Conservation (phyloP, 2,113 vertebrate species). For the Dolichotis patagonum region DNA sequence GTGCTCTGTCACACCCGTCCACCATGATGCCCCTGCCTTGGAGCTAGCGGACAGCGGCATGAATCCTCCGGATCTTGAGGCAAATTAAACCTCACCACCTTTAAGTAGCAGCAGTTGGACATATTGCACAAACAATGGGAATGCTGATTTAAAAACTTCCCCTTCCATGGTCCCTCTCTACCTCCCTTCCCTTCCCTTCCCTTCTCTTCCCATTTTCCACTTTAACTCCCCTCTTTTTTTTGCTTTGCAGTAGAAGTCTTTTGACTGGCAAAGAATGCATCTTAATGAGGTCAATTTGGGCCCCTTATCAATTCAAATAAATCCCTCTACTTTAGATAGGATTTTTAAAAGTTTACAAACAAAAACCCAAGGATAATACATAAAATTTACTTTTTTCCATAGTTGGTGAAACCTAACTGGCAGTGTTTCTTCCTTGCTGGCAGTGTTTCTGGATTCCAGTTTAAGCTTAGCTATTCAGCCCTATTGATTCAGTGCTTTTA, state of each 20-base stretch:
- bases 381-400: slow-evolving; percentile 6
- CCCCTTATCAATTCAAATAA: slow-evolving; percentile 30
- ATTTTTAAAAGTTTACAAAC: slow-evolving; percentile 51
- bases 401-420: neutral
- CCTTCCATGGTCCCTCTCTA: neutral
- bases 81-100: neutral
- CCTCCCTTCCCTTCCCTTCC: neutral
- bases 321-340: neutral
- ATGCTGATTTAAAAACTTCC: neutral
- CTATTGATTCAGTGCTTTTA: slow-evolving; percentile 21
- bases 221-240: neutral
- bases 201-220: neutral
- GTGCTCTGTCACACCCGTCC: neutral
- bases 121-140: neutral
- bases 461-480: slow-evolving; percentile 12
- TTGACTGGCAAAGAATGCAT: slow-evolving; percentile 12
- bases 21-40: neutral
- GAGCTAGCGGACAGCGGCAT: neutral
- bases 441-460: neutral
- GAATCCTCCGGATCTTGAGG: neutral
- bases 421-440: slow-evolving; percentile 13
- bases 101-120: neutral
- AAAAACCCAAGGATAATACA: neutral
- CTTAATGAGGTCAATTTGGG: neutral
- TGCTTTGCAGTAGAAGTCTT: neutral